Percentiles rank a stretch among this genome's conserved stretches.
Conservation (phyloP, 2,888 invertebrate genomes). For the Drosophila kokeensis region DNA sequence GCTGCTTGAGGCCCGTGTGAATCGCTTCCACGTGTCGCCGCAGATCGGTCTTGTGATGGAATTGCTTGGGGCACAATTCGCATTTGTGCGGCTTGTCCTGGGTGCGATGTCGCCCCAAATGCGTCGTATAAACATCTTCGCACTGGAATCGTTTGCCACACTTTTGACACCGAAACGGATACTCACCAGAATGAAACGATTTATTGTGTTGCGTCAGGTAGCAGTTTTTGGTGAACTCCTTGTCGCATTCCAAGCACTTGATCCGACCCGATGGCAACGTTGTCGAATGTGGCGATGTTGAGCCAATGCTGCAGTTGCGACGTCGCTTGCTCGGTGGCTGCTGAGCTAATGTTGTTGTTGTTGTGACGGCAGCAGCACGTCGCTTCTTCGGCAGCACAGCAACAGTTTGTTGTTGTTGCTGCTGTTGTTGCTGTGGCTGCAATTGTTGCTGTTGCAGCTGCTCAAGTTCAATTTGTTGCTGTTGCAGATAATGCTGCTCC, state of each 20-base stretch:
- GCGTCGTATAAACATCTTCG: constrained; percentile 90
- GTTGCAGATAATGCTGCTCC: constrained; percentile 32
- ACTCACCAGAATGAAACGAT: constrained; percentile 94
- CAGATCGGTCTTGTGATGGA: constrained; percentile 95
- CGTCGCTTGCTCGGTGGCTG: constrained; percentile 66
- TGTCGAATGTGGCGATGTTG: constrained; percentile 70
- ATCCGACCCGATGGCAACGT: constrained; percentile 81
- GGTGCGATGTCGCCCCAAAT: constrained; percentile 90
- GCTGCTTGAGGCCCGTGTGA: constrained; percentile 94
- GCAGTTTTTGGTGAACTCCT: constrained; percentile 93
- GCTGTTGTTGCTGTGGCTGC: constrained; percentile 41
- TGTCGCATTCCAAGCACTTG: constrained; percentile 93
- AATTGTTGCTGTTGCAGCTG: constrained; percentile 33
- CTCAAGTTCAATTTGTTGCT: constrained; percentile 25
- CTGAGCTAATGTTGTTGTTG: constrained; percentile 20
- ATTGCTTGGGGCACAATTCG: constrained; percentile 93
- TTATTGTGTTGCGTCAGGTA: constrained; percentile 96
- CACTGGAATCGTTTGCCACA: constrained; percentile 94
- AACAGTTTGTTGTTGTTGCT: constrained; percentile 15
- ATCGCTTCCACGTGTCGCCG: constrained; percentile 92
- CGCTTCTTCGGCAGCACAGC: constrained; percentile 49
- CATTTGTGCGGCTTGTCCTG: constrained; percentile 95
- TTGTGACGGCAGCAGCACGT: constrained; percentile 35
- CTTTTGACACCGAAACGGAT: constrained; percentile 93
- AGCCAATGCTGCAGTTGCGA: constrained; percentile 64